Percentiles rank a stretch among this genome's conserved stretches.
Evolutionary conservation across 2,888 invertebrate genomes (phyloP).

Genomic region (Dorcus parallelipipedus): DNA sequence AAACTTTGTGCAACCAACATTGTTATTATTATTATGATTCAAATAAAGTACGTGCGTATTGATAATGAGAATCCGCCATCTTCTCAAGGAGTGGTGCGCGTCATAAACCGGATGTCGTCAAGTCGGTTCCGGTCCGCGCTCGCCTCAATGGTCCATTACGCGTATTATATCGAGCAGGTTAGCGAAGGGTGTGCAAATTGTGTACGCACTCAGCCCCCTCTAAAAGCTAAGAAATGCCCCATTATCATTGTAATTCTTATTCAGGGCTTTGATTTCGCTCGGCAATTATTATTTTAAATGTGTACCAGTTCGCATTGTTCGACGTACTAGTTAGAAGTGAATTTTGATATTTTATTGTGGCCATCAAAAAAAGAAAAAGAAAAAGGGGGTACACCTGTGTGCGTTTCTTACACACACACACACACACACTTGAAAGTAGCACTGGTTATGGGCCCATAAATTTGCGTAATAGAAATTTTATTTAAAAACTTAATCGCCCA

Average conservation of each 20-base stretch:
- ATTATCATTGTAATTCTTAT: slow-evolving; percentile 30
- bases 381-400: no score
- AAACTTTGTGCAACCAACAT: no score
- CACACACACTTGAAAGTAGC: no score
- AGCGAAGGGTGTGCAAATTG: slow-evolving; percentile 23
- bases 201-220: slow-evolving; percentile 25
- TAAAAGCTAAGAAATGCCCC: slow-evolving; percentile 27
- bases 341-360: slow-evolving; percentile 5
- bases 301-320: slow-evolving; percentile 17
- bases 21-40: neutral
- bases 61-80: slow-evolving; percentile 4
- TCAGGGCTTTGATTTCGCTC: slow-evolving; percentile 27
- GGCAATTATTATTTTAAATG: slow-evolving; percentile 27
- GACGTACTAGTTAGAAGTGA: slow-evolving; percentile 2
- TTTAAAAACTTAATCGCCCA: no score
- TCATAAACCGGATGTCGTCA: slow-evolving; percentile 43
- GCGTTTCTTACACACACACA: no score
- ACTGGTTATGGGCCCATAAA: no score
- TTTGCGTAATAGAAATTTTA: no score
- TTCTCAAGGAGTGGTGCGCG: slow-evolving; percentile 19
- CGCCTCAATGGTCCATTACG: slow-evolving; percentile 40
- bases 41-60: slow-evolving; percentile 3
- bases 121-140: slow-evolving; percentile 43
- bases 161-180: slow-evolving; percentile 23
- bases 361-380: neutral